Evolutionary conservation across 2,888 invertebrate species (phyloP), one percentile per base, ranked within the genome.

Genomic region (Xestia sexstrigata): DNA sequence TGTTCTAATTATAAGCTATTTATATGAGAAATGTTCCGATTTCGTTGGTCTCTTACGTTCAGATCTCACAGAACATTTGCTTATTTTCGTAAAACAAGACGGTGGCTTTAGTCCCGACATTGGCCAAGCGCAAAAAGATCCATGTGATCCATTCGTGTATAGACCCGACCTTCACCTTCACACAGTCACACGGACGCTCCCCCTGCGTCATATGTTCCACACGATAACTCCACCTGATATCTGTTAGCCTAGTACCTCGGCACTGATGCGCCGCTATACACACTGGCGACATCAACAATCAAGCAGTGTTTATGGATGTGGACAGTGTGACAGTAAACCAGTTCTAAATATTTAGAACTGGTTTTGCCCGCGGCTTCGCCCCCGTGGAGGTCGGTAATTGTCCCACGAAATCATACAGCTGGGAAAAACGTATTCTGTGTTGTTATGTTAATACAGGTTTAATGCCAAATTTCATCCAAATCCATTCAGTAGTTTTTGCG

Each of bases 241-340:
- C 35, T 79, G 76, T 20, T 26, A 17, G 9, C 79, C 79, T 75
- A 45, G 81, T 79, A 81, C n/a, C 35, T 45, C 35, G 75, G 75
- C 17, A 49, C 60, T 26, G 15, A 60, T 15, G 6, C 39, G 63
- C 39, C 63, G 7, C 42, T 65, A 42, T 42, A 65, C 63, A 42
- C 63, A n/a, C 63, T n/a, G 39, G 63, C 15, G 63, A 42, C 39
- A 42, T 35, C 11, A 63, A 17, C 7, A 58, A 26, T 2, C 11
- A n/a, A 65, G 65, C 63, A 65, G 65, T 63, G 15, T 65, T 63
- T 8, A 4, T 3, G 3, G 42, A 42, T n/a, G n/a, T n/a, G 63
- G 39, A 5, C 23, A 63, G 39, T 63, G 63, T 62, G 35, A n/a
- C n/a, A 23, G 23, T 23, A 35, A 9, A 11, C 11, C 20, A 35